Evolutionary conservation across 1,140 invertebrate species (phyloP).

Genomic region (Phortica variegata): DNA sequence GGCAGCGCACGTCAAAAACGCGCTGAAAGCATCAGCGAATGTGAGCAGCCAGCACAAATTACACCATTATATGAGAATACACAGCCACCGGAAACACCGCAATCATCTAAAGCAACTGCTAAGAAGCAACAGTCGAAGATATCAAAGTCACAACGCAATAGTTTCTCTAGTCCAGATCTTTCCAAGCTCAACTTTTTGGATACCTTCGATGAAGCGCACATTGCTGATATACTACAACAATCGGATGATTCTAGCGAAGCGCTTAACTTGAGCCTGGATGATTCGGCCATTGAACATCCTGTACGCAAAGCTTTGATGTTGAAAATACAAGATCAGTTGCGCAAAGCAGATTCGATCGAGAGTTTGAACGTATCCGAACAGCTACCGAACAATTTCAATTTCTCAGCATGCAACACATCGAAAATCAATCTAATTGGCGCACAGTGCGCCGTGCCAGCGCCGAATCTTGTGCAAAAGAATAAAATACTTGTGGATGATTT

Average conservation of each 20-base stretch:
- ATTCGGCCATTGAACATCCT: conserved; percentile 29
- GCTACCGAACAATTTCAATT: conserved; percentile 48
- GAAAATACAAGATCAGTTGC: conserved; percentile 22
- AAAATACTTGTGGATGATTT: conserved; percentile 44
- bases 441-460: conserved; percentile 33
- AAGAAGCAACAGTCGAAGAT: conserved; percentile 16
- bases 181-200: conserved; percentile 47
- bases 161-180: conserved; percentile 53
- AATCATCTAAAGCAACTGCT: background rate
- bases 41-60: conserved; percentile 3
- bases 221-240: conserved; percentile 1
- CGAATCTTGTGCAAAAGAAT: conserved; percentile 21
- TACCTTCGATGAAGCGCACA: conserved; percentile 29
- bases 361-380: conserved; percentile 48
- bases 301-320: conserved; percentile 20
- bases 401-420: conserved; percentile 47
- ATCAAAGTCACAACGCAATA: conserved; percentile 40
- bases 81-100: conserved; percentile 21
- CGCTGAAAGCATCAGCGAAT: conserved; percentile 35
- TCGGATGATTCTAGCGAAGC: conserved; percentile 26
- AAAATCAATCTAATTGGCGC: conserved; percentile 50
- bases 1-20: conserved; percentile 31
- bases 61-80: conserved; percentile 35
- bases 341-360: conserved; percentile 33
- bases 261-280: conserved; percentile 41